Evolutionary conservation across 2,113 vertebrate species (phyloP), one percentile per base, ranked within the genome.

Genomic region (Pica pica): DNA sequence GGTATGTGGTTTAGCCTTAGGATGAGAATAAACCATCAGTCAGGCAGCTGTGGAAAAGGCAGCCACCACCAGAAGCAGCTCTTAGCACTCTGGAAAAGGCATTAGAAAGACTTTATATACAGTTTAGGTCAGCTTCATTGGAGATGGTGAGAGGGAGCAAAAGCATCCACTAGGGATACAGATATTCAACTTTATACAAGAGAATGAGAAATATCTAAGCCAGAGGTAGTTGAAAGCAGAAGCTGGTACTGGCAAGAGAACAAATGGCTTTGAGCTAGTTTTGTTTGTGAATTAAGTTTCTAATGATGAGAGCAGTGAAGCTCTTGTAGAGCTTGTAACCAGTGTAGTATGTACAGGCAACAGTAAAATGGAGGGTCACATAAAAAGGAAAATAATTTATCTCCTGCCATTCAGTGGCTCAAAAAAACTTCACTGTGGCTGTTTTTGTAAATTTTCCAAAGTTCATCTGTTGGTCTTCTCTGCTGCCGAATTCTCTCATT

Each of bases 241-340:
- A 26, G n/a, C 65, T 93, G 35, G 11, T 67, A 63, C n/a, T 67
- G 30, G 61, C 75, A 87, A 68, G 76, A 61, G 20, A 82, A 42
- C n/a, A 75, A 87, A 92, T 19, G 9, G 18, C 23, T 87, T 37
- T 50, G 20, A 74, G 12, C 26, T 67, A 39, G 33, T 19, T 80
- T 55, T 64, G 15, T 78, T 70, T 78, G 46, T 65, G 56, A 89
- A 84, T 78, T 53, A 80, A 64, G 20, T 69, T 59, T 69, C 16
- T 31, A 70, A 57, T 0, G 0, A 61, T n/a, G n/a, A 61, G 10
- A 77, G 37, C 31, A 77, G 18, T n/a, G 26, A 78, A 12, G 2
- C 9, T 84, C 42, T 82, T 75, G 17, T 33, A 67, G n/a, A 44
- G n/a, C 3, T 22, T 19, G 41, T 49, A 65, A 52, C 3, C 13